Percentiles rank a stretch among this genome's conserved stretches.
These are phyloP conservation scores for Proterorhinus semilunaris DNA, from an alignment of 2,113 vertebrate genomes.

Conservation along the genomic window DNA sequence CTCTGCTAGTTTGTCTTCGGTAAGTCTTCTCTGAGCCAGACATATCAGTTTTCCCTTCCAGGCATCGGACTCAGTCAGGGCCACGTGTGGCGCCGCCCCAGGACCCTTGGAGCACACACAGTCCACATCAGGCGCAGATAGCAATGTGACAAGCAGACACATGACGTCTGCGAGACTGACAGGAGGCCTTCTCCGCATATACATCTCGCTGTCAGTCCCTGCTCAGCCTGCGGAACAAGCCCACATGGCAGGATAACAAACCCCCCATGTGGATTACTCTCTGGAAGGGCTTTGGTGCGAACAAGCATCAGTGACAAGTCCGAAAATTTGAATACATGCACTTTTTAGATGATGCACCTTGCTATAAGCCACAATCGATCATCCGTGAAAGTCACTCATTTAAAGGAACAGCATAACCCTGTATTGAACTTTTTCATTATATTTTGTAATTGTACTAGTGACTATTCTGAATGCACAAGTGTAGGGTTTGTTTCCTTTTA, in stretches of 20 bases:
- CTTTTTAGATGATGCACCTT: slow-evolving; percentile 18
- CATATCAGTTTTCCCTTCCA: slow-evolving; percentile 26
- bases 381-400: background rate
- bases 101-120: slow-evolving; percentile 34
- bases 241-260: slow-evolving; percentile 19
- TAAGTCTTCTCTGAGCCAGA: slow-evolving; percentile 23
- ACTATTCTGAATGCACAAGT: too few species aligned
- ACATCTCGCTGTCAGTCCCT: slow-evolving; percentile 47
- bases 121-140: slow-evolving; percentile 40
- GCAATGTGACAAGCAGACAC: slow-evolving; percentile 59
- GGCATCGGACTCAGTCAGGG: slow-evolving; percentile 34
- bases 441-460: too few species aligned
- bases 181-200: slow-evolving; percentile 39
- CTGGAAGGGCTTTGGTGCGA: slow-evolving; percentile 7
- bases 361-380: slow-evolving; percentile 14
- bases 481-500: background rate
- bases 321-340: slow-evolving; percentile 16
- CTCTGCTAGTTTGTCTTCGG: slow-evolving; percentile 14
- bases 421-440: too few species aligned
- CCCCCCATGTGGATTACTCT: slow-evolving; percentile 20
- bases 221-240: slow-evolving; percentile 47
- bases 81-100: slow-evolving; percentile 20
- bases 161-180: slow-evolving; percentile 43
- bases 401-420: background rate
- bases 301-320: slow-evolving; percentile 13